phyloP scores from a whole-genome alignment of 2,113 vertebrate species.

The Triplophysa siluroides region DNA sequence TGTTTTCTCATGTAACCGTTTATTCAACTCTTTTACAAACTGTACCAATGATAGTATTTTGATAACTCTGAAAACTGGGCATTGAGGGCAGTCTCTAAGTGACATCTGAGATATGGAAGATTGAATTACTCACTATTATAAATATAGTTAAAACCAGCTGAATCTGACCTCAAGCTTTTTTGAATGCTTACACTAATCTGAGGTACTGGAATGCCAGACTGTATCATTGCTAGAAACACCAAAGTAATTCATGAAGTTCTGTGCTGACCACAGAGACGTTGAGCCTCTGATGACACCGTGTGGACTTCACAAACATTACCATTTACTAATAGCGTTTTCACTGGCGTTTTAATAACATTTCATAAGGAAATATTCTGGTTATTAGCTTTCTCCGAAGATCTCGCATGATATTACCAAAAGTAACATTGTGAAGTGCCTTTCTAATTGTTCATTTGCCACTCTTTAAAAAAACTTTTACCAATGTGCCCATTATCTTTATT shows the following conservation, averaged over 20 bases:
- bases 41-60: background rate
- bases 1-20: background rate
- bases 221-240: constrained; percentile 8
- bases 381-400: background rate
- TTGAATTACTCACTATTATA: background rate
- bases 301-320: constrained; percentile 42
- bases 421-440: background rate
- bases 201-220: too few relatives aligned
- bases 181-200: background rate
- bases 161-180: background rate
- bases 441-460: background rate
- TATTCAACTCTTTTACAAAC: background rate
- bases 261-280: background rate
- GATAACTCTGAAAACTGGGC: background rate
- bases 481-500: too few relatives aligned
- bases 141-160: background rate
- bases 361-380: background rate
- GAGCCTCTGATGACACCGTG: constrained; percentile 19
- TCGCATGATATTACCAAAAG: background rate
- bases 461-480: background rate
- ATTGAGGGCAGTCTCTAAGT: background rate
- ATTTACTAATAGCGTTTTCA: background rate
- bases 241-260: constrained; percentile 42
- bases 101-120: background rate
- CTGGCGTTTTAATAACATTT: background rate